These are phyloP conservation scores for Hermetia illucens DNA, from an alignment of 1,140 invertebrate genomes.

Conservation along the genomic window DNA sequence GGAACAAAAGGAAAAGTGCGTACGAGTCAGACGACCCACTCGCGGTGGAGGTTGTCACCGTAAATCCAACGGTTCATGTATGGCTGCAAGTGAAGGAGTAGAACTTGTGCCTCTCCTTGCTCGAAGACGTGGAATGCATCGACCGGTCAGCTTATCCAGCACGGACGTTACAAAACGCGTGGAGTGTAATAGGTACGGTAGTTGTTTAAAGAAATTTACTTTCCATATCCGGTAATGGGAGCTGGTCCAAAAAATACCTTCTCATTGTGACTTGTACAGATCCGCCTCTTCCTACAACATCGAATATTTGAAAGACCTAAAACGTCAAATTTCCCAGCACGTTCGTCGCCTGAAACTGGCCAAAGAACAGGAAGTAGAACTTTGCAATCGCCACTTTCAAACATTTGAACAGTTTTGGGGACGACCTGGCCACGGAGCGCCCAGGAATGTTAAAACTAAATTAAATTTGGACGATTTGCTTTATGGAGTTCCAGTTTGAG, in stretches of 20 bases:
- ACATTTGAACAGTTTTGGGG: slow-evolving; percentile 51
- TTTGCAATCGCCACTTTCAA: slow-evolving; percentile 41
- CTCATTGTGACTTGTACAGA: no score
- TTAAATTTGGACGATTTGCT: slow-evolving; percentile 28
- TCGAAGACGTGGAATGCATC: slow-evolving; percentile 28
- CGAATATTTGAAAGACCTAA: slow-evolving; percentile 26
- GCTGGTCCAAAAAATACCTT: no score
- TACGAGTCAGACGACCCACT: no score
- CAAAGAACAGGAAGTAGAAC: slow-evolving; percentile 38
- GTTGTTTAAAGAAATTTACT: slow-evolving; percentile 13
- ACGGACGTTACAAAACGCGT: slow-evolving; percentile 42
- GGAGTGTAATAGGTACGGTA: slow-evolving; percentile 28
- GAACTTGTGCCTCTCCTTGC: slow-evolving; percentile 47
- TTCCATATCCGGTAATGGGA: slow-evolving; percentile 11
- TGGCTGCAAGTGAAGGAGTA: slow-evolving; percentile 42
- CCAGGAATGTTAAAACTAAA: slow-evolving; percentile 26
- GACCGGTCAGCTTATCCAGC: slow-evolving; percentile 32
- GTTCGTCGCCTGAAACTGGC: slow-evolving; percentile 20
- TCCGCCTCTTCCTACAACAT: slow-evolving; percentile 19
- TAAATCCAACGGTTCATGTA: no score
- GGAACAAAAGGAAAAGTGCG: no score
- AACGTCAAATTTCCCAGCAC: slow-evolving; percentile 29
- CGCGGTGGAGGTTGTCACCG: no score
- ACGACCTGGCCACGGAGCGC: slow-evolving; percentile 48
- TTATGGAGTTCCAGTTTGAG: slow-evolving; percentile 16